These are phyloP conservation scores for Dichetophora obliterata DNA, from an alignment of 2,888 invertebrate species.

Conservation along the genomic window DNA sequence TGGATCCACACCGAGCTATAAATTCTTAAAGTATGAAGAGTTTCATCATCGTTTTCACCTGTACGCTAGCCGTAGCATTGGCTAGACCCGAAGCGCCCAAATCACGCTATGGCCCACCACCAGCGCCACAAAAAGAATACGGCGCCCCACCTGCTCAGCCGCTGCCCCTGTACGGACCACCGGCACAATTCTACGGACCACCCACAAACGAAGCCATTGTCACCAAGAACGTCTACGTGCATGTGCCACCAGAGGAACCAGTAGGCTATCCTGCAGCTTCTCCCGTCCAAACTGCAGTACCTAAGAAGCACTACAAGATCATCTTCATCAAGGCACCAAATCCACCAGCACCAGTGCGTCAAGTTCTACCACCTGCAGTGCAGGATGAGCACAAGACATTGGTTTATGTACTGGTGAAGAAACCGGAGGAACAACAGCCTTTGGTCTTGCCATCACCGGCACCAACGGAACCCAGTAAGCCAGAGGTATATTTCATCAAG, in stretches of 20 bases:
- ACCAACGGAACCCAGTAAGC: conserved; percentile 89
- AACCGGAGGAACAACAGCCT: conserved; percentile 87
- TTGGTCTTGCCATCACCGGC: conserved; percentile 83
- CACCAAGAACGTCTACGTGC: conserved; percentile 72
- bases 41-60: conserved; percentile 60
- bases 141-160: conserved; percentile 59
- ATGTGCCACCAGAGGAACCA: conserved; percentile 73
- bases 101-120: conserved; percentile 64
- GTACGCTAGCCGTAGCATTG: conserved; percentile 65
- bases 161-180: conserved; percentile 65
- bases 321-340: conserved; percentile 74
- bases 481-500: conserved; percentile 91
- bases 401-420: conserved; percentile 90
- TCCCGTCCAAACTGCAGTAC: conserved; percentile 69
- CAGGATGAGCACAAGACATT: conserved; percentile 91
- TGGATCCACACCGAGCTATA: no score
- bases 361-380: conserved; percentile 75
- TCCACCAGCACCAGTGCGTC: conserved; percentile 70
- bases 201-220: conserved; percentile 64
- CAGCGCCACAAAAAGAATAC: conserved; percentile 60
- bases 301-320: conserved; percentile 74
- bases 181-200: conserved; percentile 67
- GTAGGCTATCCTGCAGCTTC: conserved; percentile 66
- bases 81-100: conserved; percentile 70
- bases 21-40: conserved; percentile 13